Evolutionary conservation across 2,113 vertebrate species (phyloP).

Genomic region (Oncorhynchus clarkii): DNA sequence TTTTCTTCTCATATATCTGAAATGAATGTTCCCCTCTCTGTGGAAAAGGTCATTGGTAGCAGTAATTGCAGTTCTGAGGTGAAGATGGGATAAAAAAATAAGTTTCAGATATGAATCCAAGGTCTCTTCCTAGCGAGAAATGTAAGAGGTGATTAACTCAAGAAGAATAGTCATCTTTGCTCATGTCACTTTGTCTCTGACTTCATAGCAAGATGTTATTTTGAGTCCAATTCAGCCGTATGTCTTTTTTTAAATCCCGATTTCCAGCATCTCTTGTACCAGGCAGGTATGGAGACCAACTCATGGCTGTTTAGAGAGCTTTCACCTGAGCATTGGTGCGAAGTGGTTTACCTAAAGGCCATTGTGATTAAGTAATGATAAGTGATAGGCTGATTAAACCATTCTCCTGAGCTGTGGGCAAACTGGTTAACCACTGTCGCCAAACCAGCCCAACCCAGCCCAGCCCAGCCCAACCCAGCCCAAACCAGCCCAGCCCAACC

Average conservation of each 20-base stretch:
- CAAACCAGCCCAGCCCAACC: too few species aligned
- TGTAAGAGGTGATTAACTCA: background rate
- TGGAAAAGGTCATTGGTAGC: background rate
- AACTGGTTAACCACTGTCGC: too few species aligned
- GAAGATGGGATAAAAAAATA: background rate
- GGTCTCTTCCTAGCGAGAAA: too few species aligned
- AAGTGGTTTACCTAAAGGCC: background rate
- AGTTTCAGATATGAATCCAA: background rate
- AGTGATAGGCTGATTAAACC: slow-evolving; percentile 1
- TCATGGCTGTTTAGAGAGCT: background rate
- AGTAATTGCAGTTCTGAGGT: background rate
- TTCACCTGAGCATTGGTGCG: background rate
- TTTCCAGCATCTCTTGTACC: too few species aligned
- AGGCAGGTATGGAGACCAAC: too few species aligned
- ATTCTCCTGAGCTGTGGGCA: background rate
- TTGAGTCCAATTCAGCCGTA: too few species aligned
- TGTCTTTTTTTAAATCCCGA: too few species aligned
- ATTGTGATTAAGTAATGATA: slow-evolving; percentile 25
- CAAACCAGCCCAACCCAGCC: too few species aligned
- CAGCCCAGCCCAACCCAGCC: too few species aligned
- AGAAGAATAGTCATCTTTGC: background rate
- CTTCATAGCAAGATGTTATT: background rate
- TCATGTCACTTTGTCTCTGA: background rate
- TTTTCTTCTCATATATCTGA: background rate
- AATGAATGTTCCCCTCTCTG: background rate